A percentile compares a stretch with the other conserved stretches of the same genome.
Conservation (phyloP, 1,140 invertebrate genomes). For the Anthonomus grandis region DNA sequence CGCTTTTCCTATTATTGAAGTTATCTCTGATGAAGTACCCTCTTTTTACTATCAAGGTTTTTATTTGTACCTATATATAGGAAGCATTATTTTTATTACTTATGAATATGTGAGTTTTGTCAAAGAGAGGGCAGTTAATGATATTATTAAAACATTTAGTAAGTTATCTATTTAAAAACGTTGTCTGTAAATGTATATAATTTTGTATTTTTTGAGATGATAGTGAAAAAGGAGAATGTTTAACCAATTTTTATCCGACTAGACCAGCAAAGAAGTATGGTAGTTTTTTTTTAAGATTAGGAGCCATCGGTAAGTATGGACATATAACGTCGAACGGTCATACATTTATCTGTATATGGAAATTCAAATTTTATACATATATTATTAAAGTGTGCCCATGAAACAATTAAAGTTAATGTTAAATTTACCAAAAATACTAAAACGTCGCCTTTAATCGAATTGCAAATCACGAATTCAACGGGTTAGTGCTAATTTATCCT, state of each 20-base stretch:
- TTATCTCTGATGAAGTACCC: constrained; percentile 63
- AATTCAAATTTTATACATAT: no score
- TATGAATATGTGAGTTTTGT: constrained; percentile 75
- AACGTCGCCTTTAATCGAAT: no score
- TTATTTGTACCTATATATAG: constrained; percentile 78
- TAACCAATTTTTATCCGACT: constrained; percentile 18
- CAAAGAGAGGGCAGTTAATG: constrained; percentile 56
- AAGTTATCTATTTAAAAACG: constrained; percentile 32
- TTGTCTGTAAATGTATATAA: not conserved
- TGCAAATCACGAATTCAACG: no score
- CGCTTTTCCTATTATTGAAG: constrained; percentile 66
- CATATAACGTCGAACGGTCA: no score
- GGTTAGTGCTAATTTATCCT: no score
- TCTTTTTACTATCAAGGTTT: constrained; percentile 72
- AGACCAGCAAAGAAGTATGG: constrained; percentile 56
- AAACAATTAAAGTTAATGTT: not conserved
- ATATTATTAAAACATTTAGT: constrained; percentile 51
- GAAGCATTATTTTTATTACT: constrained; percentile 75
- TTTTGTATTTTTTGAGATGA: constrained; percentile 44
- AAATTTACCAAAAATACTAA: no score
- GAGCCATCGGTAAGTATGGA: constrained; percentile 62
- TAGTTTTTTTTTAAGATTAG: constrained; percentile 78
- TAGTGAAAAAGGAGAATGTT: constrained; percentile 36
- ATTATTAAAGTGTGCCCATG: no score
- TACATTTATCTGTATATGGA: no score